Evolutionary conservation across 2,113 vertebrate species (phyloP).

Genomic region (Atlantisia rogersi): DNA sequence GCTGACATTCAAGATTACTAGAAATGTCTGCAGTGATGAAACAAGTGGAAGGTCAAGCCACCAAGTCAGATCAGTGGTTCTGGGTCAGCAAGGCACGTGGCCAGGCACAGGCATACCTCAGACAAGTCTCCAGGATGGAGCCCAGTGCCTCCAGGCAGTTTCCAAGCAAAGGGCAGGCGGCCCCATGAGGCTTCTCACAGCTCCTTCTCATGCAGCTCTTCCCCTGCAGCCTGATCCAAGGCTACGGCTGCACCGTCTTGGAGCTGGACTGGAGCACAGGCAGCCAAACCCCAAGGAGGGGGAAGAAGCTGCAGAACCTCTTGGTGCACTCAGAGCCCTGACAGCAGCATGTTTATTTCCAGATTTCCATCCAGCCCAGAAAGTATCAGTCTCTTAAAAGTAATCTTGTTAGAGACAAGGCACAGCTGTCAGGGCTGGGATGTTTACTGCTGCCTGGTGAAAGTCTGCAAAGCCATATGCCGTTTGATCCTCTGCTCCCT

Average conservation of each 20-base stretch:
- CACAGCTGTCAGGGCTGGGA: slow-evolving; percentile 43
- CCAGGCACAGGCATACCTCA: neutral
- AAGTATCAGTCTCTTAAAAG: slow-evolving; percentile 55
- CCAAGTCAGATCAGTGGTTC: neutral
- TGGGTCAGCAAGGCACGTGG: neutral
- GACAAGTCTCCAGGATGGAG: neutral
- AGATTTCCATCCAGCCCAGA: slow-evolving; percentile 47
- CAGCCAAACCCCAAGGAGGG: neutral
- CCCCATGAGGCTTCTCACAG: neutral
- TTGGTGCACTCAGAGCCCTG: neutral
- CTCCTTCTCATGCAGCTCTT: neutral
- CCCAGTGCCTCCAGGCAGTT: neutral
- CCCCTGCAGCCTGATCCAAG: neutral
- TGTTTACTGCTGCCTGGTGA: slow-evolving; percentile 42
- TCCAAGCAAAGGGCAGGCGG: neutral
- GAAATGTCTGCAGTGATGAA: neutral
- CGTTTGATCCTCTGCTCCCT: slow-evolving; percentile 52
- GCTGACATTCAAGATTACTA: neutral
- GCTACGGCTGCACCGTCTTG: neutral
- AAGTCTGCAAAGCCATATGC: slow-evolving; percentile 60
- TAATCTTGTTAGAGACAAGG: slow-evolving; percentile 46
- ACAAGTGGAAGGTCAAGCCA: neutral
- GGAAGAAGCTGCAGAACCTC: neutral
- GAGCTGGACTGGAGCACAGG: neutral
- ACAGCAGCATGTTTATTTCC: slow-evolving; percentile 14